phyloP scores from a whole-genome alignment of 2,888 invertebrate species.

The Aelia acuminata region DNA sequence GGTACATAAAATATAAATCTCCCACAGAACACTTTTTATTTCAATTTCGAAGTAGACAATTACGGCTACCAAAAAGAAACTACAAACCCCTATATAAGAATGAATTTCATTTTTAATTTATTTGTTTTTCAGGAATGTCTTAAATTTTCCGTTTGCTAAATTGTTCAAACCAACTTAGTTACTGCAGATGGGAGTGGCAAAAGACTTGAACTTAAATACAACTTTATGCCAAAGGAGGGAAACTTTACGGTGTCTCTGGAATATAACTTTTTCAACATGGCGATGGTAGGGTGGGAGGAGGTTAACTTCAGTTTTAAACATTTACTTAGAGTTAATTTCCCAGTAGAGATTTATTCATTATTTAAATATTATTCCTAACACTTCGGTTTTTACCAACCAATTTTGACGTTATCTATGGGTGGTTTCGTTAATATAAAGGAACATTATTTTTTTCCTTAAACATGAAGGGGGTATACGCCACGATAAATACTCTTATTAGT shows the following conservation, averaged over 20 bases:
- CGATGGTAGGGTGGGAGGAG: neutral
- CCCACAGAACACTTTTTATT: too few species aligned
- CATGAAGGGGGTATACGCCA: too few species aligned
- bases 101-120: neutral
- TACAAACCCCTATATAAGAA: too few species aligned
- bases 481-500: too few species aligned
- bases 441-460: too few species aligned
- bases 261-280: constrained; percentile 16
- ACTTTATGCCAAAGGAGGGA: constrained; percentile 34
- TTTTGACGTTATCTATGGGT: too few species aligned
- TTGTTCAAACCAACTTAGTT: neutral
- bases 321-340: neutral
- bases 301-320: neutral
- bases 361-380: neutral
- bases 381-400: too few species aligned
- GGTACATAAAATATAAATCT: too few species aligned
- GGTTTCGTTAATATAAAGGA: too few species aligned
- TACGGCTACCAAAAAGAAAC: too few species aligned
- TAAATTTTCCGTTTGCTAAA: neutral
- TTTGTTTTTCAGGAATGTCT: neutral
- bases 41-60: too few species aligned
- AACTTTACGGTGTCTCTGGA: neutral
- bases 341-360: neutral
- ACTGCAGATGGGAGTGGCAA: neutral
- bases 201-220: constrained; percentile 2